These are phyloP conservation scores for Meriones unguiculatus DNA, from an alignment of 2,113 vertebrate genomes.

Conservation along the genomic window DNA sequence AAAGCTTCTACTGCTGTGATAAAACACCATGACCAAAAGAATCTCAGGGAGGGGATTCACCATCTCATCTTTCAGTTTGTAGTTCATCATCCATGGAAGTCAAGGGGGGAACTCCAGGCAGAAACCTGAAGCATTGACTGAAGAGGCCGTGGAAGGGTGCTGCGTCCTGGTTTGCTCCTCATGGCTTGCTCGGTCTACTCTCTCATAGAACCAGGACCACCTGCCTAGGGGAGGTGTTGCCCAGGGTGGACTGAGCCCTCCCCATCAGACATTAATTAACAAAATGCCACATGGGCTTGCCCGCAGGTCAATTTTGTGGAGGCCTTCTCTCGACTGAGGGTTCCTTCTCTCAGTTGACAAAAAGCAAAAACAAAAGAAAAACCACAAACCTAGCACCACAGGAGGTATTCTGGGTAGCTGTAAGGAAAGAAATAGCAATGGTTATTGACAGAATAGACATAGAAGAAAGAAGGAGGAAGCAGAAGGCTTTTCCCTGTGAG, in stretches of 20 bases:
- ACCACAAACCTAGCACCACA: neutral
- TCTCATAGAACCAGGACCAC: neutral
- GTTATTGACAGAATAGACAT: neutral
- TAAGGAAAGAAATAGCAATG: slow-evolving; percentile 22
- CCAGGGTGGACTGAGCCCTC: neutral
- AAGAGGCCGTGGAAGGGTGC: neutral
- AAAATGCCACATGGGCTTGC: neutral
- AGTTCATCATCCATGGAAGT: neutral
- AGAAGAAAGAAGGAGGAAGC: neutral
- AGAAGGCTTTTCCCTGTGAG: neutral
- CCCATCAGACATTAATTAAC: neutral
- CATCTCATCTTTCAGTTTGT: neutral
- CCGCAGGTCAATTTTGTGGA: neutral
- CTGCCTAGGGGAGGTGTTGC: neutral
- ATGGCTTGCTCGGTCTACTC: neutral
- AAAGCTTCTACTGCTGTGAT: neutral
- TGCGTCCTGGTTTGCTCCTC: neutral
- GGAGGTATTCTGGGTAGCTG: neutral
- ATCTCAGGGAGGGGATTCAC: neutral
- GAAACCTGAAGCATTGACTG: neutral
- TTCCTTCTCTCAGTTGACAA: neutral
- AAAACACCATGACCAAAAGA: neutral
- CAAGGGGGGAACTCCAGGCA: neutral
- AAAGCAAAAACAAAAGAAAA: neutral
- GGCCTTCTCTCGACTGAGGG: neutral